Evolutionary conservation across 2,888 invertebrate species (phyloP), one percentile per base, ranked within the genome.

Genomic region (Rutpela maculata): DNA sequence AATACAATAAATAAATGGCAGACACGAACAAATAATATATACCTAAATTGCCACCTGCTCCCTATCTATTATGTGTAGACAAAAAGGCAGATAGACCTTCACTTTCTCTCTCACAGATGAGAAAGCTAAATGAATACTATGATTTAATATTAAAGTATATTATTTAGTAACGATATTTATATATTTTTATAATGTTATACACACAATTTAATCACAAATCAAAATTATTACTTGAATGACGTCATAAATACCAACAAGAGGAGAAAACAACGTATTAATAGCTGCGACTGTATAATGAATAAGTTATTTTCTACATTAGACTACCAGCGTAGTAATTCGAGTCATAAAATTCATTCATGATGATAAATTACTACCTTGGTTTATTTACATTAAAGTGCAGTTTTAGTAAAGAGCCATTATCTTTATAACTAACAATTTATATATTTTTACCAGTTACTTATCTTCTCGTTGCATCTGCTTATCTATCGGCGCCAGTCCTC

Each of bases 371-470:
- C 63, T 38, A 57, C 59, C 65, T 73, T 77, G 73, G 73, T 75
- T 75, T 74, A 78, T 76, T 75, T 79, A 75, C 76, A 79, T 79
- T 79, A 77, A 79, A 79, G 75, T 75, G 66, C 69, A 70, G 65
- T 79, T 77, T 77, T 70, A 75, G 68, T 75, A 77, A 79, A 70
- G 70, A 72, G 76, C 50, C 31, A 76, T 78, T 80, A 76, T 78
- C 69, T 80, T 78, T 78, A 74, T 60, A 60, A 60, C 70, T 62
- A 43, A 60, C 70, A 70, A 60, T 70, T 70, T 70, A 43, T 60
- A 22, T 12, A 59, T 59, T 69, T 57, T 68, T 68, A 22, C 68
- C 56, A 68, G 56, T n/a, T 68, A 11, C 26, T 56, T 70, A 70
- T 70, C 69, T 55, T 63, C 38, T 17, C 17, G 3, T 35, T 11